phyloP scores from a whole-genome alignment of 2,888 invertebrate species.

The Pegoplata infirma region DNA sequence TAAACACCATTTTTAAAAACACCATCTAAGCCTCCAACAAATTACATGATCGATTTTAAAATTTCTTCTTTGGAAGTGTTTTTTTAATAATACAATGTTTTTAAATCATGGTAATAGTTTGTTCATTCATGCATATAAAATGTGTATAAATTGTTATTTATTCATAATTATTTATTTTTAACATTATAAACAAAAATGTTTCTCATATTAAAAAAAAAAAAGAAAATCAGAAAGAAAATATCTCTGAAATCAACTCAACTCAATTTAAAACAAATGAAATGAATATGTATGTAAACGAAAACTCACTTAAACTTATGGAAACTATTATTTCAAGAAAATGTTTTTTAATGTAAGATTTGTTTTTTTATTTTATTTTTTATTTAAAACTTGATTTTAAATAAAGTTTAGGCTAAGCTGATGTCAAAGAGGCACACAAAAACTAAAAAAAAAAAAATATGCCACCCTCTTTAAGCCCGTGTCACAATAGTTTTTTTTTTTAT shows the following conservation, averaged over 20 bases:
- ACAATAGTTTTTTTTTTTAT: no score
- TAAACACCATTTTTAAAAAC: background rate
- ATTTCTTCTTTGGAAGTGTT: background rate
- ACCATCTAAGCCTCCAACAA: background rate
- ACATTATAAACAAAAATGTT: slow-evolving; percentile 40
- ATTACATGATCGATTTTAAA: background rate
- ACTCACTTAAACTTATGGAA: background rate
- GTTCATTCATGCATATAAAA: slow-evolving; percentile 19
- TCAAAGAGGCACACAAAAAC: no score
- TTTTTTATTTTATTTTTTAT: no score
- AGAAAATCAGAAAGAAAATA: slow-evolving; percentile 40
- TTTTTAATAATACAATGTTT: no score
- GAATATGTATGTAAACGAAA: slow-evolving; percentile 10
- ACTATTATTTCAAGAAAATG: no score
- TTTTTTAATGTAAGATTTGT: no score
- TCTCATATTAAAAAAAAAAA: slow-evolving; percentile 35
- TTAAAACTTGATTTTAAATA: no score
- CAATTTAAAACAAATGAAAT: slow-evolving; percentile 40
- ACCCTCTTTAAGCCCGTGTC: no score
- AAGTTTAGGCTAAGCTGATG: no score
- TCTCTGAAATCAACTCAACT: slow-evolving; percentile 58
- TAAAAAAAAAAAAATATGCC: no score
- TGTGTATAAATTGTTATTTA: slow-evolving; percentile 58
- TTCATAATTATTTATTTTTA: slow-evolving; percentile 61
- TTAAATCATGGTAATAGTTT: background rate